phyloP scores from a whole-genome alignment of 2,797 vertebrate genomes.

The Lutjanus argentimaculatus region DNA sequence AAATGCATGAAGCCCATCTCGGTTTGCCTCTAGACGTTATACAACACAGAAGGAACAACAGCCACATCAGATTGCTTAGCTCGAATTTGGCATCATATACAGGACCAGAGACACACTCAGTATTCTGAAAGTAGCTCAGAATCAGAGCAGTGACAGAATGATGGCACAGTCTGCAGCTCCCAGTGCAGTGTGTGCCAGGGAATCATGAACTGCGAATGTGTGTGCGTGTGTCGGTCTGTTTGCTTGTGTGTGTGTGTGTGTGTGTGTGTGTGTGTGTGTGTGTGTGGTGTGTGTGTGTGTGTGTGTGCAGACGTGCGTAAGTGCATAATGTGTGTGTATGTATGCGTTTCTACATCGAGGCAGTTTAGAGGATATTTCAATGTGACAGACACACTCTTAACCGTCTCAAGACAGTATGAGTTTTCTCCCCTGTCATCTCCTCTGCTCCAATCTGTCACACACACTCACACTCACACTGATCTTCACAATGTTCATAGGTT shows the following conservation, averaged over 20 bases:
- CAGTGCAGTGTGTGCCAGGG: slow-evolving; percentile 49
- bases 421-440: slow-evolving; percentile 37
- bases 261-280: slow-evolving; percentile 7
- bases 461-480: slow-evolving; percentile 12
- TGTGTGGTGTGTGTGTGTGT: background rate
- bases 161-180: slow-evolving; percentile 67
- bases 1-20: slow-evolving; percentile 26
- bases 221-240: slow-evolving; percentile 15
- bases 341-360: slow-evolving; percentile 27
- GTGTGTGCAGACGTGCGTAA: background rate
- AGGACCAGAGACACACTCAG: slow-evolving; percentile 57
- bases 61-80: slow-evolving; percentile 35
- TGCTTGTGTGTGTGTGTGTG: slow-evolving; percentile 14
- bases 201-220: slow-evolving; percentile 48
- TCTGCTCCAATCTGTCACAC: slow-evolving; percentile 34
- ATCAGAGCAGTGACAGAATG: slow-evolving; percentile 72
- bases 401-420: slow-evolving; percentile 23
- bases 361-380: slow-evolving; percentile 44
- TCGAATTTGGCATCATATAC: slow-evolving; percentile 27
- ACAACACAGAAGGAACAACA: slow-evolving; percentile 30
- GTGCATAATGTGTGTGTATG: background rate
- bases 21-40: slow-evolving; percentile 13
- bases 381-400: slow-evolving; percentile 45
- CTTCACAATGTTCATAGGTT: slow-evolving; percentile 23
- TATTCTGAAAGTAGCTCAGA: slow-evolving; percentile 66